These are phyloP conservation scores for Antennarius maculatus DNA, from an alignment of 2,797 vertebrate genomes.

Conservation along the genomic window DNA sequence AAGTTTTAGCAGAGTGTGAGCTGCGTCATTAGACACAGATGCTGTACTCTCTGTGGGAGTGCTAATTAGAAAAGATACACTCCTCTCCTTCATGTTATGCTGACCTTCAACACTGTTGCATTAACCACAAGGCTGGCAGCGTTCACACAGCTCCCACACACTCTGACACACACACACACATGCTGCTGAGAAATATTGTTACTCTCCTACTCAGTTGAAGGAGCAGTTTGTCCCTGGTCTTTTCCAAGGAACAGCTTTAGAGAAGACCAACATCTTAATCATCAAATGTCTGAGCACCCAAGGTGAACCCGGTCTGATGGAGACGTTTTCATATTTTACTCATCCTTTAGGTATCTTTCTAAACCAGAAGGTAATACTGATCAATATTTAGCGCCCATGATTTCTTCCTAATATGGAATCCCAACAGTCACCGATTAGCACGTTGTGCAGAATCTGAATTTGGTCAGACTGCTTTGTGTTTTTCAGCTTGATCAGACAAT, in stretches of 20 bases:
- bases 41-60: slow-evolving; percentile 56
- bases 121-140: slow-evolving; percentile 41
- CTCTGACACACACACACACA: slow-evolving; percentile 11
- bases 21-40: slow-evolving; percentile 36
- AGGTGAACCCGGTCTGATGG: background rate
- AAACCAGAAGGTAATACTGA: background rate
- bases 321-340: no score
- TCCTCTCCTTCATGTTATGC: slow-evolving; percentile 41
- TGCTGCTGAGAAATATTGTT: slow-evolving; percentile 27
- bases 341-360: background rate
- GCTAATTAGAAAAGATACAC: slow-evolving; percentile 59
- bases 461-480: no score
- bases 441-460: no score
- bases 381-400: background rate
- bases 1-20: background rate
- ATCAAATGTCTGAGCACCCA: slow-evolving; percentile 8
- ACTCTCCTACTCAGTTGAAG: background rate
- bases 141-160: slow-evolving; percentile 29
- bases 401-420: slow-evolving; percentile 1
- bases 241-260: slow-evolving; percentile 18
- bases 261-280: slow-evolving; percentile 32
- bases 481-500: no score
- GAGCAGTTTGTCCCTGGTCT: slow-evolving; percentile 30
- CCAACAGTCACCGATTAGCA: no score
- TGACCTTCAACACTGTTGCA: slow-evolving; percentile 66